phyloP scores from a whole-genome alignment of 2,888 invertebrate genomes.

The Lissocephala sabroskyi region DNA sequence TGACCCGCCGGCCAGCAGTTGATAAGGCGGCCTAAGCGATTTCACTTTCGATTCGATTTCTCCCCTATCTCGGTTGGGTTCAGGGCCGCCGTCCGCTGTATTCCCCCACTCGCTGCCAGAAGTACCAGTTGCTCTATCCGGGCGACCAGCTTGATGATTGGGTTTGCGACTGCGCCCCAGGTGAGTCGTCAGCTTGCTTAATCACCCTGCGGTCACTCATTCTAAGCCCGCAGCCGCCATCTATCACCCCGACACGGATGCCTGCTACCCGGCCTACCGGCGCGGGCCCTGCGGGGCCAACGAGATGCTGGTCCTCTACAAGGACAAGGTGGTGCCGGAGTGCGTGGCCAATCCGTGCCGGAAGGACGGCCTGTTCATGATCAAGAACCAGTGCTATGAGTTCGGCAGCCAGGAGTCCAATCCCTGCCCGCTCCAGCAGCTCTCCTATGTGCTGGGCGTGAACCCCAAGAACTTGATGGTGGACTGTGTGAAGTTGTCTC shows the following conservation, averaged over 20 bases:
- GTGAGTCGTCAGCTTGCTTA: too few species aligned
- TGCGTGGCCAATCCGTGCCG: slow-evolving; percentile 78
- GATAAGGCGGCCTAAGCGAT: too few species aligned
- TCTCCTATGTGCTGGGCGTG: slow-evolving; percentile 75
- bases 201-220: too few species aligned
- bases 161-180: slow-evolving; percentile 75
- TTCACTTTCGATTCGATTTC: too few species aligned
- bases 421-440: slow-evolving; percentile 57
- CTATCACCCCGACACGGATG: slow-evolving; percentile 77
- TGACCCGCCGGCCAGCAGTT: too few species aligned
- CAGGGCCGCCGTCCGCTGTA: slow-evolving; percentile 75
- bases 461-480: slow-evolving; percentile 76
- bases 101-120: slow-evolving; percentile 76
- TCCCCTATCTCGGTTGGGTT: too few species aligned
- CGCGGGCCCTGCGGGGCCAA: slow-evolving; percentile 77
- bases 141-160: slow-evolving; percentile 78
- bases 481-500: slow-evolving; percentile 74
- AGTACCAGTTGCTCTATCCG: slow-evolving; percentile 79
- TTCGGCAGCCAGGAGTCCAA: slow-evolving; percentile 57
- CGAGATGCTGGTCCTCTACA: slow-evolving; percentile 75
- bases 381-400: slow-evolving; percentile 52
- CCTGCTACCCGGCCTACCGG: slow-evolving; percentile 78
- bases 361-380: slow-evolving; percentile 74
- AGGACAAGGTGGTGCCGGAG: slow-evolving; percentile 74
- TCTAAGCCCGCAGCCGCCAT: slow-evolving; percentile 62